Evolutionary conservation across 2,797 vertebrate genomes (phyloP).

Genomic region (Denticeps clupeoides): DNA sequence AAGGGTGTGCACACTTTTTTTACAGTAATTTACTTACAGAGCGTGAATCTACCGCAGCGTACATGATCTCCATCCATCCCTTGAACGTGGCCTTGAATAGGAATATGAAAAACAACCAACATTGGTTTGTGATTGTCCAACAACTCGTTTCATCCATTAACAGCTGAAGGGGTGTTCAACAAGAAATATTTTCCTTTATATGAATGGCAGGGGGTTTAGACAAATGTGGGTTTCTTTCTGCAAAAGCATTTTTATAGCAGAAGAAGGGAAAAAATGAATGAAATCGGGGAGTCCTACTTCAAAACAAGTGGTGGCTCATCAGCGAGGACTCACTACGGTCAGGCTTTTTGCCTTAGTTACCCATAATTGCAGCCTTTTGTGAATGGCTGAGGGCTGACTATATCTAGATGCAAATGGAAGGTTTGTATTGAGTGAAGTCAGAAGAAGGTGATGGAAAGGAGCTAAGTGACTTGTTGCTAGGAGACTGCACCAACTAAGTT

Average conservation of each 20-base stretch:
- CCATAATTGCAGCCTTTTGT: slow-evolving; percentile 38
- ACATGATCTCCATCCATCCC: slow-evolving; percentile 99
- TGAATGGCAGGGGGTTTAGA: slow-evolving; percentile 18
- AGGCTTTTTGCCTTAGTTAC: slow-evolving; percentile 27
- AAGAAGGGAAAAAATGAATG: slow-evolving; percentile 1
- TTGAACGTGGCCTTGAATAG: slow-evolving; percentile 97
- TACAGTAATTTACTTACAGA: slow-evolving; percentile 61
- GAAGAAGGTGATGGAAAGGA: slow-evolving; percentile 39
- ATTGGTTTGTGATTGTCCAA: not conserved
- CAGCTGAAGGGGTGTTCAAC: too few species aligned
- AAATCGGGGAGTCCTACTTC: slow-evolving; percentile 20
- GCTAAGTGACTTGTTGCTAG: slow-evolving; percentile 50
- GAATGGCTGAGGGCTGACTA: slow-evolving; percentile 36
- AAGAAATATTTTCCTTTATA: slow-evolving; percentile 1
- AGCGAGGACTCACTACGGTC: slow-evolving; percentile 22
- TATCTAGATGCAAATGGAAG: slow-evolving; percentile 55
- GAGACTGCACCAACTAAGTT: slow-evolving; percentile 42
- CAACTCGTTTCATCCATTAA: too few species aligned
- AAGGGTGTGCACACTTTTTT: not conserved
- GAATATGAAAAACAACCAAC: slow-evolving; percentile 2
- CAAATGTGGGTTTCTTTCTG: slow-evolving; percentile 31
- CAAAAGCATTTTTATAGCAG: slow-evolving; percentile 10
- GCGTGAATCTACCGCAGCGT: slow-evolving; percentile 89
- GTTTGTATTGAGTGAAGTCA: slow-evolving; percentile 45
- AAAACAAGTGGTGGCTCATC: slow-evolving; percentile 19